A percentile compares a stretch with the other conserved stretches of the same genome.
Evolutionary conservation across 2,888 invertebrate species (phyloP).

Genomic region (Gymnosoma rotundatum): DNA sequence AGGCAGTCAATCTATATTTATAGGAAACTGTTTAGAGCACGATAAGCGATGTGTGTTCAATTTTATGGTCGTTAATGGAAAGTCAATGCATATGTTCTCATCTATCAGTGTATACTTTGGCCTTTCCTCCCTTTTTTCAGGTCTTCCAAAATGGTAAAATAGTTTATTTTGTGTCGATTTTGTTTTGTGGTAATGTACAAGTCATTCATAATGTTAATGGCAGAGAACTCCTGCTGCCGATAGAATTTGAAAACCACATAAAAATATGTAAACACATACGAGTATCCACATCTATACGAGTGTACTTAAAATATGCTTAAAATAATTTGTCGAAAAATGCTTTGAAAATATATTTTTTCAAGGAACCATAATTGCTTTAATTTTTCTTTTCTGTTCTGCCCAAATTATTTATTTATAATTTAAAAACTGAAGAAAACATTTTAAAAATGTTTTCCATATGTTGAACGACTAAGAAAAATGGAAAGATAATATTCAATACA

Average conservation of each 20-base stretch:
- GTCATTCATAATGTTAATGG: slow-evolving; percentile 18
- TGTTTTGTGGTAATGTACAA: slow-evolving; percentile 40
- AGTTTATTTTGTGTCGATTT: slow-evolving; percentile 60
- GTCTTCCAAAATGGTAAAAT: slow-evolving; percentile 49
- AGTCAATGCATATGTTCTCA: slow-evolving; percentile 61
- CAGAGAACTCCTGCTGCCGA: not conserved
- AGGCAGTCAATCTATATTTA: slow-evolving; percentile 54
- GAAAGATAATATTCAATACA: slow-evolving; percentile 13
- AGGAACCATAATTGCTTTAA: slow-evolving; percentile 17
- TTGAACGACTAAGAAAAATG: not conserved
- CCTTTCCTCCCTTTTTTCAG: slow-evolving; percentile 4
- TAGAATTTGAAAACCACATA: slow-evolving; percentile 27
- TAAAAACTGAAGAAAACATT: slow-evolving; percentile 1
- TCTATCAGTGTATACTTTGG: slow-evolving; percentile 24
- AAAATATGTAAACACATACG: slow-evolving; percentile 3
- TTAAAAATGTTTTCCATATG: slow-evolving; percentile 6
- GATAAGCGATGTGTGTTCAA: slow-evolving; percentile 68
- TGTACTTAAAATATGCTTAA: slow-evolving; percentile 14
- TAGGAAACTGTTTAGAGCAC: slow-evolving; percentile 65
- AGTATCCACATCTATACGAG: too few relatives aligned
- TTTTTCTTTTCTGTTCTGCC: not conserved
- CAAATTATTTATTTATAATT: not conserved
- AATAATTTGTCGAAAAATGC: slow-evolving; percentile 39
- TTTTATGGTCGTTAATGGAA: slow-evolving; percentile 67
- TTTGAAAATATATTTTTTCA: slow-evolving; percentile 37